These are phyloP conservation scores for Bathynomus jamesi DNA, from an alignment of 1,140 invertebrate genomes.

Conservation along the genomic window DNA sequence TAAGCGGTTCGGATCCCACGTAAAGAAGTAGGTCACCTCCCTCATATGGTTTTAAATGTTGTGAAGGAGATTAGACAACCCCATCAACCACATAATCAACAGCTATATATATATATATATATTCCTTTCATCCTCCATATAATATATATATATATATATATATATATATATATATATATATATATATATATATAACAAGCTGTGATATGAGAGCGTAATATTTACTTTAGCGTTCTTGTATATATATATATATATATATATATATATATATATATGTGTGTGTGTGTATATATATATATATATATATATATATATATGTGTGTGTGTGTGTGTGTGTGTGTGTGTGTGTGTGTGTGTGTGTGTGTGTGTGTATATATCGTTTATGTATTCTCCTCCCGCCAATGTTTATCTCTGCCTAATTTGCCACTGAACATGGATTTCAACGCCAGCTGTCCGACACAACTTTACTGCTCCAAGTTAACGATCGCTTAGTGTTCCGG, in stretches of 20 bases:
- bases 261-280: too few relatives aligned
- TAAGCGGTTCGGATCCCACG: too few relatives aligned
- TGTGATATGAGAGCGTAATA: background rate
- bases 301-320: background rate
- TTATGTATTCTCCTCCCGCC: too few relatives aligned
- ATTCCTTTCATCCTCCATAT: too few relatives aligned
- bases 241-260: too few relatives aligned
- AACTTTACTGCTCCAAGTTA: background rate
- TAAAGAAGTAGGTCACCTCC: too few relatives aligned
- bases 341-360: background rate
- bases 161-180: slow-evolving; percentile 3
- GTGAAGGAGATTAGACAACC: too few relatives aligned
- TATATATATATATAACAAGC: background rate
- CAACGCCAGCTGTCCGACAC: background rate
- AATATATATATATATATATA: slow-evolving; percentile 3
- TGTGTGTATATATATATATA: background rate
- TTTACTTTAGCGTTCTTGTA: background rate
- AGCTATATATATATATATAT: slow-evolving; percentile 1
- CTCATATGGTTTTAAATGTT: too few relatives aligned
- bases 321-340: background rate
- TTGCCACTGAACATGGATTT: background rate
- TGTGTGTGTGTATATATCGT: too few relatives aligned
- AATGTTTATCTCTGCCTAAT: background rate
- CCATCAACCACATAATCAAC: too few relatives aligned
- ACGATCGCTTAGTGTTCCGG: background rate